A percentile compares a stretch with the other conserved stretches of the same genome.
Conservation (phyloP, 2,888 invertebrate genomes). For the Steinernema hermaphroditum region DNA sequence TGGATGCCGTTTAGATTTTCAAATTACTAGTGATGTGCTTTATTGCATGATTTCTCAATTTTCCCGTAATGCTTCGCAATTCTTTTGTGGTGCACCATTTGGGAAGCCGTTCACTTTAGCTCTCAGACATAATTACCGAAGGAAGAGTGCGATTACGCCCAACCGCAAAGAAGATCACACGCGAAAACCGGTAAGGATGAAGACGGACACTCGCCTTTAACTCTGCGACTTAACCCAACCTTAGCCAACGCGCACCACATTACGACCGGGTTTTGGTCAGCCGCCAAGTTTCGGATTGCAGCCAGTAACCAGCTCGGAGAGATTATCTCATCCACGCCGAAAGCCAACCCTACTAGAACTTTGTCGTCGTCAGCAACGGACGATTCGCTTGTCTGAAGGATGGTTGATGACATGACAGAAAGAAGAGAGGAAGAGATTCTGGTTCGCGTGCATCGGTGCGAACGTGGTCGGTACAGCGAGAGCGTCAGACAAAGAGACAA, state of each 20-base stretch:
- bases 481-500: constrained; percentile 22
- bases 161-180: not conserved
- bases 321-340: not conserved
- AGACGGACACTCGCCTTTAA: constrained; percentile 11
- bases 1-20: too few species aligned
- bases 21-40: too few species aligned
- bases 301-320: not conserved
- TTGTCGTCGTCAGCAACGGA: not conserved
- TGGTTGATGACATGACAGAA: not conserved
- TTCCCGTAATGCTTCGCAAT: too few species aligned
- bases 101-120: too few species aligned
- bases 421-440: constrained; percentile 1
- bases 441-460: not conserved
- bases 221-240: constrained; percentile 2
- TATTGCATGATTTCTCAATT: too few species aligned
- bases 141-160: not conserved
- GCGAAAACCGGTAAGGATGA: constrained; percentile 8
- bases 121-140: too few species aligned
- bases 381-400: not conserved
- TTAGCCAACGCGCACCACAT: not conserved
- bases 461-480: not conserved
- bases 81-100: too few species aligned
- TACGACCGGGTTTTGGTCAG: not conserved
- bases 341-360: not conserved
- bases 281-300: not conserved